phyloP scores from a whole-genome alignment of 2,113 vertebrate species.

The Ancistrus triradiatus region DNA sequence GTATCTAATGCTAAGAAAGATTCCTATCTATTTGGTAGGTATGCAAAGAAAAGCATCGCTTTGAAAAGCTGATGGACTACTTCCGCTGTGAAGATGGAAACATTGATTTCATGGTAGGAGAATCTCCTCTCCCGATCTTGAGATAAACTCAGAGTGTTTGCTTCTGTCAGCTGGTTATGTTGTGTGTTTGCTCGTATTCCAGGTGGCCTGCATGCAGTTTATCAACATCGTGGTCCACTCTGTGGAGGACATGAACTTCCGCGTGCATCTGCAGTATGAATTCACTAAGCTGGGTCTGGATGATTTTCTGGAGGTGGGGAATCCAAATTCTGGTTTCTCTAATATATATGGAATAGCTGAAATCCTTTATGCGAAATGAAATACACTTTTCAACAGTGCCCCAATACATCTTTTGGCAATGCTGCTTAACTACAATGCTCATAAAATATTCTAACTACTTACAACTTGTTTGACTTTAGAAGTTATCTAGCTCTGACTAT shows the following conservation, averaged over 20 bases:
- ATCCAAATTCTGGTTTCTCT: too few relatives aligned
- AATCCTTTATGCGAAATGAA: too few relatives aligned
- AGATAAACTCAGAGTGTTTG: not conserved
- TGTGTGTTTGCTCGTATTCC: conserved; percentile 11
- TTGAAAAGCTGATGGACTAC: conserved; percentile 96
- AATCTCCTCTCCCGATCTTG: not conserved
- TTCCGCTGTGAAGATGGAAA: conserved; percentile 94
- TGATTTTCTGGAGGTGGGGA: conserved; percentile 87
- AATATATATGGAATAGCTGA: too few relatives aligned
- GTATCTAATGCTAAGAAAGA: not conserved
- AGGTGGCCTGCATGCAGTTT: conserved; percentile 99
- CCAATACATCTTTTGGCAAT: too few relatives aligned
- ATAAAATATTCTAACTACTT: too few relatives aligned
- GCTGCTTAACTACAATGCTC: too few relatives aligned
- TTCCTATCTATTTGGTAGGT: conserved; percentile 67
- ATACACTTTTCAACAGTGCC: too few relatives aligned
- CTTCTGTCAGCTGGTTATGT: not conserved
- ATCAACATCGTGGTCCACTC: conserved; percentile 98
- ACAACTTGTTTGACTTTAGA: too few relatives aligned
- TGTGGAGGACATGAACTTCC: conserved; percentile 98
- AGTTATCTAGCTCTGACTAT: too few relatives aligned
- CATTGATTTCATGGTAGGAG: conserved; percentile 93
- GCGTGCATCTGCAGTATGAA: conserved; percentile 92
- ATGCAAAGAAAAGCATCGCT: conserved; percentile 92
- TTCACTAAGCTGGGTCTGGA: conserved; percentile 95